Evolutionary conservation across 1,140 invertebrate species (phyloP).

Genomic region (Elymnias hypermnestra): DNA sequence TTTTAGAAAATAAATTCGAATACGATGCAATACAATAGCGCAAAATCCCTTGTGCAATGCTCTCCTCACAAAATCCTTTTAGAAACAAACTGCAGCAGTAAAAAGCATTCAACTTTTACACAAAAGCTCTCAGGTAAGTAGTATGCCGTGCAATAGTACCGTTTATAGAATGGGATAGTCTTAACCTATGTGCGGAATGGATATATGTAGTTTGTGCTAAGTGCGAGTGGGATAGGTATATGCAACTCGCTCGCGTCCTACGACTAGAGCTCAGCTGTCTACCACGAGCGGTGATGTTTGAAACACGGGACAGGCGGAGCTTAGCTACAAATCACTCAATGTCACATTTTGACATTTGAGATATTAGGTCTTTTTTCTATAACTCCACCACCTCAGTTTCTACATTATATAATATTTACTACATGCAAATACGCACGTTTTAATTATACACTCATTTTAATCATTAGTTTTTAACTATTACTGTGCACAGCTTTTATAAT

Average conservation of each 20-base stretch:
- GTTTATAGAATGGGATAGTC: conserved; percentile 67
- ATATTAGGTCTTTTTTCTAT: conserved; percentile 77
- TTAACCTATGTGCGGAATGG: conserved; percentile 47
- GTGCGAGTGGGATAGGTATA: conserved; percentile 55
- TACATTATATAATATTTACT: conserved; percentile 7
- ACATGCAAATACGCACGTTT: neutral
- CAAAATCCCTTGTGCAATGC: conserved; percentile 47
- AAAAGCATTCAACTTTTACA: conserved; percentile 70
- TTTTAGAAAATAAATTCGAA: no score
- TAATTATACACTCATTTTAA: neutral
- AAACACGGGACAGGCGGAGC: conserved; percentile 76
- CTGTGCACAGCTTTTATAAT: neutral
- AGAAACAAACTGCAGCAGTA: conserved; percentile 61
- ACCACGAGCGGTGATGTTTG: conserved; percentile 73
- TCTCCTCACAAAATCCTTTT: conserved; percentile 57
- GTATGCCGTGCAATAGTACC: conserved; percentile 58
- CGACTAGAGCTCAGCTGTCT: conserved; percentile 71
- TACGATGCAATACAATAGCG: conserved; percentile 23
- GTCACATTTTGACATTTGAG: conserved; percentile 77
- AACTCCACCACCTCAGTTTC: conserved; percentile 59
- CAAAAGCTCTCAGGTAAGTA: conserved; percentile 73
- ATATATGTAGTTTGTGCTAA: conserved; percentile 29
- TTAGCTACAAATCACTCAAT: conserved; percentile 77
- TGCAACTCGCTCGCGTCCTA: conserved; percentile 54
- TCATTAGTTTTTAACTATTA: neutral